These are phyloP conservation scores for Troides helena DNA, from an alignment of 2,888 invertebrate species.

Conservation along the genomic window DNA sequence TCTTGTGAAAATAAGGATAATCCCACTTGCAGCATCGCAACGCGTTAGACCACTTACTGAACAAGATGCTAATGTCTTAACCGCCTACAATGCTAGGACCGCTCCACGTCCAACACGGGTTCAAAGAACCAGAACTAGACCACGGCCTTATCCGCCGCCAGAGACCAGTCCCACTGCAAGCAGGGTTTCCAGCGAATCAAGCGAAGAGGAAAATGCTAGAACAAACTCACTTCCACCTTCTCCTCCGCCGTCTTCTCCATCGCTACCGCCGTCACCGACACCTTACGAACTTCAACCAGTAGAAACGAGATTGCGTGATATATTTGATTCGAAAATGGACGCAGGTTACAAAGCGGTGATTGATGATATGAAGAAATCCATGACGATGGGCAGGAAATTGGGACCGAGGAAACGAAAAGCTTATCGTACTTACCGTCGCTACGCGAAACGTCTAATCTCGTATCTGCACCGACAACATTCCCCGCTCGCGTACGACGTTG, in stretches of 20 bases:
- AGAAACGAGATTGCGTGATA: conserved; percentile 69
- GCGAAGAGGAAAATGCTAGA: conserved; percentile 72
- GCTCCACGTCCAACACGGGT: conserved; percentile 68
- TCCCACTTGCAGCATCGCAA: conserved; percentile 72
- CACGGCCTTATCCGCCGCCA: conserved; percentile 65
- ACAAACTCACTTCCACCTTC: conserved; percentile 64
- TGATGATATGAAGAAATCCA: conserved; percentile 78
- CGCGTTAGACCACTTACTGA: conserved; percentile 71
- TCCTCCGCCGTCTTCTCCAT: conserved; percentile 72
- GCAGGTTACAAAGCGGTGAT: conserved; percentile 79
- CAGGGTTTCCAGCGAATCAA: conserved; percentile 71
- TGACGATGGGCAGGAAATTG: conserved; percentile 74
- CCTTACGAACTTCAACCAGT: conserved; percentile 73
- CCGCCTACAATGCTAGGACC: conserved; percentile 76
- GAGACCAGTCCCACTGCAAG: conserved; percentile 55
- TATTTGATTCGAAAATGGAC: conserved; percentile 75
- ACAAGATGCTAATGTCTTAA: conserved; percentile 76
- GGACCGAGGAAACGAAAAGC: conserved; percentile 72
- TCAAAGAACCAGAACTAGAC: conserved; percentile 60
- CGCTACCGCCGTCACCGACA: conserved; percentile 68
- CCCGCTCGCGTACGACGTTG: conserved; percentile 74
- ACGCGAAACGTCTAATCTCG: conserved; percentile 72
- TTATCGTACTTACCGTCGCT: conserved; percentile 72
- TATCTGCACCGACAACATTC: conserved; percentile 75
- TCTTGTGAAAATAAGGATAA: conserved; percentile 75